Percentiles rank a stretch among this genome's conserved stretches.
Conservation (phyloP, 2,888 invertebrate genomes). For the Drosophila prostipennis region DNA sequence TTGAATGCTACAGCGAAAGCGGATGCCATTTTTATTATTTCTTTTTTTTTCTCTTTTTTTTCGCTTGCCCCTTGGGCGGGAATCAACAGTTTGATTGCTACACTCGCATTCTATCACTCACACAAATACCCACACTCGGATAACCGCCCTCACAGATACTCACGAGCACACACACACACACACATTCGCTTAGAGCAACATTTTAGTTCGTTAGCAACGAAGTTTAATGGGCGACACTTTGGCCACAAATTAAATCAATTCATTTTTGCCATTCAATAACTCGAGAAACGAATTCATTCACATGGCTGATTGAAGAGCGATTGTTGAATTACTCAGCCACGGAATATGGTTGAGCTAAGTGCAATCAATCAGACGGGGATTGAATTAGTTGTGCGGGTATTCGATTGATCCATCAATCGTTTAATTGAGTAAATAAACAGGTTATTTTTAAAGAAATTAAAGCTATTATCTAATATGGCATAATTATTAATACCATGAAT, state of each 20-base stretch:
- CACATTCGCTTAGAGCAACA: conserved; percentile 17
- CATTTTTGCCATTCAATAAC: conserved; percentile 22
- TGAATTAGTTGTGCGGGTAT: conserved; percentile 9
- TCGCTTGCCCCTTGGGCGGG: conserved; percentile 47
- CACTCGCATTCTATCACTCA: conserved; percentile 30
- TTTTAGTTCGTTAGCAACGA: conserved; percentile 39
- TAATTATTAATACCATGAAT: no score
- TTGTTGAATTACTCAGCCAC: conserved; percentile 14
- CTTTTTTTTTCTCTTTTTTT: conserved; percentile 8
- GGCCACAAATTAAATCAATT: conserved; percentile 48
- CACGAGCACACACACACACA: conserved; percentile 9
- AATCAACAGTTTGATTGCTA: conserved; percentile 70
- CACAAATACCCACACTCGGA: conserved; percentile 10
- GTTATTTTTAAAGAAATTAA: no score
- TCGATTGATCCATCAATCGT: neutral
- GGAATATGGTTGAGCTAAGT: conserved; percentile 25
- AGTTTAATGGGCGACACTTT: conserved; percentile 43
- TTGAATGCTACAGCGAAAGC: conserved; percentile 22
- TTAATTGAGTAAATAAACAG: neutral
- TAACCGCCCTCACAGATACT: neutral
- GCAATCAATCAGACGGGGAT: conserved; percentile 18
- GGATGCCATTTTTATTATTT: conserved; percentile 44
- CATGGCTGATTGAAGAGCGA: conserved; percentile 14
- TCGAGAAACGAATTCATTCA: conserved; percentile 16
- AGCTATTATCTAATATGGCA: no score